phyloP scores from a whole-genome alignment of 2,113 vertebrate species.

The Paracanthobrama guichenoti region DNA sequence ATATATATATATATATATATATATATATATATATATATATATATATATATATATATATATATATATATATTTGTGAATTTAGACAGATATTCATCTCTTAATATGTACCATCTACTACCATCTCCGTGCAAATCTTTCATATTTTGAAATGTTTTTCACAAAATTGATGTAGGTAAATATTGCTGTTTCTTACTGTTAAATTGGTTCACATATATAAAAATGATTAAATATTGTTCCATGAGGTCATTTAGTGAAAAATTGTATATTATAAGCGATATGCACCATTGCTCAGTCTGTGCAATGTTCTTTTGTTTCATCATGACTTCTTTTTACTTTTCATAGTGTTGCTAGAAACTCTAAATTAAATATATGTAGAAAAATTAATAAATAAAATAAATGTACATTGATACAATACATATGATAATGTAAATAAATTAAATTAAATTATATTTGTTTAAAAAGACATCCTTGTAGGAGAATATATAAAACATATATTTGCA shows the following conservation, averaged over 20 bases:
- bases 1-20: no score
- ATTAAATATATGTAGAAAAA: neutral
- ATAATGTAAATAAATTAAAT: slow-evolving; percentile 14
- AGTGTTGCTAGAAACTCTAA: neutral
- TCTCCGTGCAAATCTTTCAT: neutral
- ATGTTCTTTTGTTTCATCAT: neutral
- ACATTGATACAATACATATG: neutral
- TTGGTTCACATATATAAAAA: neutral
- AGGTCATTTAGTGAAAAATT: neutral
- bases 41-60: no score
- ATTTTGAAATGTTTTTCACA: neutral
- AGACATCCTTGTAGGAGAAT: neutral
- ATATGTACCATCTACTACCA: no score
- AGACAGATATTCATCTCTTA: no score
- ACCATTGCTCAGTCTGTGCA: slow-evolving; percentile 1
- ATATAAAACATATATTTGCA: slow-evolving; percentile 10
- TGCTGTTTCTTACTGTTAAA: neutral
- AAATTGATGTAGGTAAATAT: neutral
- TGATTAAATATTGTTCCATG: neutral
- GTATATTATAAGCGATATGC: neutral
- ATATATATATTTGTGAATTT: no score
- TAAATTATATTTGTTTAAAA: no score
- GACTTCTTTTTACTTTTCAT: neutral
- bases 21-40: no score
- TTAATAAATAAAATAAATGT: neutral